Base-by-base conservation (phyloP, 2,113 vertebrate genomes). In the Regulus satrapa region DNA sequence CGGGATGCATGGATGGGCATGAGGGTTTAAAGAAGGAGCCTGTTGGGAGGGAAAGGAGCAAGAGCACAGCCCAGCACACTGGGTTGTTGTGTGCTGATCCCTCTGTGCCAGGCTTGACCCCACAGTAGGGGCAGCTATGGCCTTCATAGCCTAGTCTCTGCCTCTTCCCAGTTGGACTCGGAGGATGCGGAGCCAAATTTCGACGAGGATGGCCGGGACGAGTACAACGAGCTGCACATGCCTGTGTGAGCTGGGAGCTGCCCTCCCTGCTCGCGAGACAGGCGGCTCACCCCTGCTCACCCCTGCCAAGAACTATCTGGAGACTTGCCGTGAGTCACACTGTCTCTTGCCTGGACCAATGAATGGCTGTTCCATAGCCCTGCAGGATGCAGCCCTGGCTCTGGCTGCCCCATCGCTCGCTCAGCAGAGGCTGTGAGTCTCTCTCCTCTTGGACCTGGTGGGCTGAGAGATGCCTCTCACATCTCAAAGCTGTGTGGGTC, bases 181-280 rank as follows among this genome's bases (percentile, higher is more conserved):
- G 99, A 99, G 68, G 99, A 99, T 46, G 98, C 98, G 1, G 98
- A 98, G 38, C 99, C 99, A 3, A 99, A 99, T 98, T 99, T 99
- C 2, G 99, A 99, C 0, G 99, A 99, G 94, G 99, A 99, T 0
- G 99, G 99, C 48, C 98, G 98, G 72, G 99, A 99, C 1, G 99
- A 99, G 93, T 99, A 99, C 98, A 99, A 99, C 2, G 99, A 99
- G 97, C 98, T 99, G 92, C 99, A 99, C 97, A 99, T 99, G 99
- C 99, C 99, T 5, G 99, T 99, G 71, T 99, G 97, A 98, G 41
- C 85, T 71, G 49, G 54, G 79, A 68, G 43, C 69, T 85, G 61
- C 85, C 34, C 49, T 92, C 40, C 56, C 64, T 5, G 5, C 52
- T 52, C 15, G 0, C 4, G 29, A 56, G 75, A 92, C 88, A 75